phyloP scores from a whole-genome alignment of 1,140 invertebrate genomes.

The Drosophila yakuba region DNA sequence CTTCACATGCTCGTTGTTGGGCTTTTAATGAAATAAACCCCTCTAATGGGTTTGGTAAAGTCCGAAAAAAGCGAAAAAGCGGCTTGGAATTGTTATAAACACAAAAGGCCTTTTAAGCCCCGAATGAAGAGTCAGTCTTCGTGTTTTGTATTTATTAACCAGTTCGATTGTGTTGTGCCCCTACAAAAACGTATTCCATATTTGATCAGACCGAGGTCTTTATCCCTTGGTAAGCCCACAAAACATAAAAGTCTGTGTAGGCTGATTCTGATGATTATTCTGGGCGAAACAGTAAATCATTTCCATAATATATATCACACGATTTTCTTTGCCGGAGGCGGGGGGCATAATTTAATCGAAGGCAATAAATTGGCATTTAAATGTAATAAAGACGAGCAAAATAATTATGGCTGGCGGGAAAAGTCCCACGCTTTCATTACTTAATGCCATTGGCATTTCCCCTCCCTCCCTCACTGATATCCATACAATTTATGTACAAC shows the following conservation, averaged over 20 bases:
- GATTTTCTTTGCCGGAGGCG: neutral
- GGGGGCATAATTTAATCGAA: slow-evolving; percentile 74
- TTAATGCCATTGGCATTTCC: slow-evolving; percentile 46
- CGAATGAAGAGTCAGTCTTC: neutral
- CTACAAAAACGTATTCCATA: slow-evolving; percentile 15
- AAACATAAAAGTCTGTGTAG: slow-evolving; percentile 30
- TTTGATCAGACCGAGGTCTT: slow-evolving; percentile 21
- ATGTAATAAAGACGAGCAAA: slow-evolving; percentile 80
- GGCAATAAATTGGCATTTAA: slow-evolving; percentile 83
- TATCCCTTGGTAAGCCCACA: slow-evolving; percentile 47
- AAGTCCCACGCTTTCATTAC: slow-evolving; percentile 55
- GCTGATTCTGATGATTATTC: slow-evolving; percentile 4
- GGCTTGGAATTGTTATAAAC: slow-evolving; percentile 19
- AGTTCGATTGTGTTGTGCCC: neutral
- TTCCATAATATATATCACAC: slow-evolving; percentile 24
- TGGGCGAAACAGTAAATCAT: slow-evolving; percentile 33
- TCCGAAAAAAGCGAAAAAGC: neutral
- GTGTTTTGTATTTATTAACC: slow-evolving; percentile 6
- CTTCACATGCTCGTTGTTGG: slow-evolving; percentile 45
- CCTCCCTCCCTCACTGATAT: slow-evolving; percentile 2
- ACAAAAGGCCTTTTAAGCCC: slow-evolving; percentile 9
- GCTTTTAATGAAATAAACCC: slow-evolving; percentile 13
- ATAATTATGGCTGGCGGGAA: slow-evolving; percentile 66
- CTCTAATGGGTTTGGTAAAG: neutral
- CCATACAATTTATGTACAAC: slow-evolving; percentile 50